Conservation (phyloP, 2,113 vertebrate species). For the Eurystomus gularis region DNA sequence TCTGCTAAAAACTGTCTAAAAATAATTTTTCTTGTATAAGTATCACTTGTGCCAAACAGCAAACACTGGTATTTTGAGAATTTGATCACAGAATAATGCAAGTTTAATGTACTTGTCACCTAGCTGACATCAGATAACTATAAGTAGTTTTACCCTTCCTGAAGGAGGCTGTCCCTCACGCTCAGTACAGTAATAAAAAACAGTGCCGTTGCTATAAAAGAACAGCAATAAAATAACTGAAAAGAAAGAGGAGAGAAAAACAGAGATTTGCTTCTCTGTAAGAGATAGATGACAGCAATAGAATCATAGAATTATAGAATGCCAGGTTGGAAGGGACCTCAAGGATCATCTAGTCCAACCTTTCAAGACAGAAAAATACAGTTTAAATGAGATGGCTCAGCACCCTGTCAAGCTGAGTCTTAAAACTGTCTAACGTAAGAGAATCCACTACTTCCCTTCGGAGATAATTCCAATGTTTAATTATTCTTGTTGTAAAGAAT, state of each 20-base stretch:
- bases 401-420: too few relatives aligned
- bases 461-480: too few relatives aligned
- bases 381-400: too few relatives aligned
- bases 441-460: too few relatives aligned
- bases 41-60: background rate
- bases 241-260: background rate
- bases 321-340: too few relatives aligned
- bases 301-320: too few relatives aligned
- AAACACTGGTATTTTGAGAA: background rate
- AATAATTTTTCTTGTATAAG: background rate
- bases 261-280: background rate
- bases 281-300: background rate
- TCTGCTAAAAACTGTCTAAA: background rate
- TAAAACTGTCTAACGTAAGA: too few relatives aligned
- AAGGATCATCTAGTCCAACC: too few relatives aligned
- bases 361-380: too few relatives aligned
- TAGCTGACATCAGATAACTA: background rate
- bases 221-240: background rate
- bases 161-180: background rate
- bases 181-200: background rate
- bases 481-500: too few relatives aligned
- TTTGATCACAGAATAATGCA: background rate
- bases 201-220: background rate
- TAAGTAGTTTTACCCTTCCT: background rate
- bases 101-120: background rate